phyloP scores from a whole-genome alignment of 2,113 vertebrate genomes.

The Cygnus atratus region DNA sequence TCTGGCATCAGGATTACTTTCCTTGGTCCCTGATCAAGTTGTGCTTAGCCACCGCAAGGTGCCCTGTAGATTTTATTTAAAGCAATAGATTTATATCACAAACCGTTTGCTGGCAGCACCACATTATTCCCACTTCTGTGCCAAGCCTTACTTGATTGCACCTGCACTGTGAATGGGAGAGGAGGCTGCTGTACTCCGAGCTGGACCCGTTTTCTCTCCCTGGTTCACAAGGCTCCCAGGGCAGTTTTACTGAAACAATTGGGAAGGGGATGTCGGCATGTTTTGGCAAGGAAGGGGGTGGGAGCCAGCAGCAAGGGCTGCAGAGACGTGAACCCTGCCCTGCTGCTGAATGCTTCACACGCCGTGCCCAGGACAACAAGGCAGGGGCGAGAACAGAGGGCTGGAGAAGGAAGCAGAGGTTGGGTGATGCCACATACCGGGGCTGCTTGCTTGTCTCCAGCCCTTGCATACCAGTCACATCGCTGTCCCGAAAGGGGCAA shows the following conservation, averaged over 20 bases:
- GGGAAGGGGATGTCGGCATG: accelerated
- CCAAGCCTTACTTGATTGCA: not conserved
- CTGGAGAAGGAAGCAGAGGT: not conserved
- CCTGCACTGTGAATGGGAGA: not conserved
- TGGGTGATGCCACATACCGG: not conserved
- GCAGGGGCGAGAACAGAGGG: not conserved
- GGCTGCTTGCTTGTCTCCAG: not conserved
- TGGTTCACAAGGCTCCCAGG: not conserved
- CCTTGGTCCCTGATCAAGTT: not conserved
- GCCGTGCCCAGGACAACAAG: not conserved
- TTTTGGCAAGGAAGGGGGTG: not conserved
- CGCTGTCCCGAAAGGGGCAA: not conserved
- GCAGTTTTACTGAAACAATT: not conserved
- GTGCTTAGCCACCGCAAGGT: not conserved
- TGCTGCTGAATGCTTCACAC: not conserved
- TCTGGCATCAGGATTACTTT: not conserved
- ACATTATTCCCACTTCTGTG: not conserved
- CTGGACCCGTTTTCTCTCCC: not conserved
- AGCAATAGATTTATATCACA: not conserved
- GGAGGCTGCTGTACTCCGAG: not conserved
- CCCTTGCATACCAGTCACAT: not conserved
- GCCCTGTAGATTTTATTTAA: not conserved
- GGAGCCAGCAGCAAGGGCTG: not conserved
- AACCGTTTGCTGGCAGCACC: not conserved
- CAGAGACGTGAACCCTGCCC: not conserved